Base-by-base conservation (phyloP, 1,140 invertebrate genomes). In the Pogonomyrmex barbatus region DNA sequence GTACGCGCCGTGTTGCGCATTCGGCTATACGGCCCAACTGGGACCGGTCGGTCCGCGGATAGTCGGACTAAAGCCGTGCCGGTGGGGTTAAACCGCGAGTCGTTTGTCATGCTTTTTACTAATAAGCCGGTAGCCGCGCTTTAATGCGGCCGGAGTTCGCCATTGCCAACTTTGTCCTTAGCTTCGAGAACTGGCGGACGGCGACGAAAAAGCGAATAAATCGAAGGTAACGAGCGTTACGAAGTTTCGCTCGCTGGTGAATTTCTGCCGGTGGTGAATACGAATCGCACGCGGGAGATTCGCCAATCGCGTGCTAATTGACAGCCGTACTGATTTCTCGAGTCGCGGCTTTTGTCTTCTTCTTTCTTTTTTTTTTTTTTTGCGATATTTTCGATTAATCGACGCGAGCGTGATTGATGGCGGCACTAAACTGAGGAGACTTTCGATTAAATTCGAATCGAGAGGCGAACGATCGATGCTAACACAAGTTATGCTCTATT, bases 41-140 rank as follows among this genome's bases (percentile, higher is more conserved):
- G 91, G 92, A 90, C 92, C 89, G 90, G 91, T 92, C 89, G 90
- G 89, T 91, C 81, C 76, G 62, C 91, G 82, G 88, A 85, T 50
- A 52, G 33, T 54, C 52, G 24, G 67, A 52, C 62, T 71, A 91
- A 91, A 92, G 91, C 90, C 92, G 56, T 68, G 63, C 50, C 78
- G 83, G 86, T 39, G 79, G 42, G 68, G 79, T 75, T 92, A 91
- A 92, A 93, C 92, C 92, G 86, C 92, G 90, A 88, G 91, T 87
- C 92, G 91, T 93, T 93, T 93, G 91, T 93, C 92, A 93, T 92
- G 91, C 92, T 93, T 93, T 93, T 93, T 93, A 92, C 92, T 93
- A 93, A 93, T 93, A 93, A 93, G 91, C 91, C 86, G 89, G 60
- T 82, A 79, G 79, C 71, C 86, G 89, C 17, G 76, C 87, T 88